These are phyloP conservation scores for Camelus bactrianus DNA, from an alignment of 2,113 vertebrate species.

Conservation along the genomic window DNA sequence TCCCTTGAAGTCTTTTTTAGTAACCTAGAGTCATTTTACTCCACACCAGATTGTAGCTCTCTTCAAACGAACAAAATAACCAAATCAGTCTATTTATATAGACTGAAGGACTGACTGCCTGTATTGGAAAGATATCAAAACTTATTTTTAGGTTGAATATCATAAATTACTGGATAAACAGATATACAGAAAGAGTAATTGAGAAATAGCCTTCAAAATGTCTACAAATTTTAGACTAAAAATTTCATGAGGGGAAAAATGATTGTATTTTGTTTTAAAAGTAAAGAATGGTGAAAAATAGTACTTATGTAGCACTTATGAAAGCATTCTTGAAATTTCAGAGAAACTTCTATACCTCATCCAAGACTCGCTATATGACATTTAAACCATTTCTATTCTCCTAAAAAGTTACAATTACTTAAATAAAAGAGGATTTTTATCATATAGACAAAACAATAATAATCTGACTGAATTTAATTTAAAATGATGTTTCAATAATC, in stretches of 20 bases:
- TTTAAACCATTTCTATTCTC: background rate
- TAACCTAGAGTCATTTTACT: background rate
- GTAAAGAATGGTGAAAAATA: background rate
- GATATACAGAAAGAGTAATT: background rate
- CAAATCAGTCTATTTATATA: background rate
- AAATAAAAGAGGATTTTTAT: background rate
- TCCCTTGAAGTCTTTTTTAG: background rate
- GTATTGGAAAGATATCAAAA: background rate
- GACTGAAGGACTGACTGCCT: background rate
- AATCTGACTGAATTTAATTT: background rate
- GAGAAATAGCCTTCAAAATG: background rate
- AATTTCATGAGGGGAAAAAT: background rate
- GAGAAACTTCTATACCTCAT: background rate
- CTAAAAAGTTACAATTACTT: background rate
- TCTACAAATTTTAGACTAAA: background rate
- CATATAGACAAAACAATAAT: background rate
- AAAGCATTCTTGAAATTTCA: background rate
- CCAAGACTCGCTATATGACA: background rate
- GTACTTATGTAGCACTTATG: background rate
- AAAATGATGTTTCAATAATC: background rate
- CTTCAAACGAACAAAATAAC: background rate
- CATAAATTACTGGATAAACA: background rate
- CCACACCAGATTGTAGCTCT: background rate
- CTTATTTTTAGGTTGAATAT: background rate
- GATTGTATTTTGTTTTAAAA: background rate